phyloP scores from a whole-genome alignment of 2,113 vertebrate species.

The zebrafish (Danio rerio) region GRCz12tu NC_133186.1:24653001-24653500 shows the following conservation, averaged over 20 bases:
- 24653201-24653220: conserved; percentile 11
- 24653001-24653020: conserved; percentile 6
- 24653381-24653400: background rate
- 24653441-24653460: background rate
- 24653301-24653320: conserved; percentile 12
- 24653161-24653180: conserved; percentile 2
- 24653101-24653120: conserved; percentile 1
- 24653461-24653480: background rate
- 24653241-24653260: conserved; percentile 20
- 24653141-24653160: background rate
- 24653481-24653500: conserved; percentile 19
- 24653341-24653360: conserved; percentile 4
- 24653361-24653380: conserved; percentile 1
- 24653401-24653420: background rate
- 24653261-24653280: conserved; percentile 1
- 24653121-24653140: conserved; percentile 1
- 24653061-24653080: background rate
- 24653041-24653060: background rate
- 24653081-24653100: background rate
- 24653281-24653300: conserved; percentile 2
- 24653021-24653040: background rate
- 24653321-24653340: conserved; percentile 15
- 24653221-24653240: conserved; percentile 39
- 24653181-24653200: background rate
- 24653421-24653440: background rate